These are phyloP conservation scores for Rhinogobius similis DNA, from an alignment of 2,113 vertebrate genomes.

Conservation along the genomic window DNA sequence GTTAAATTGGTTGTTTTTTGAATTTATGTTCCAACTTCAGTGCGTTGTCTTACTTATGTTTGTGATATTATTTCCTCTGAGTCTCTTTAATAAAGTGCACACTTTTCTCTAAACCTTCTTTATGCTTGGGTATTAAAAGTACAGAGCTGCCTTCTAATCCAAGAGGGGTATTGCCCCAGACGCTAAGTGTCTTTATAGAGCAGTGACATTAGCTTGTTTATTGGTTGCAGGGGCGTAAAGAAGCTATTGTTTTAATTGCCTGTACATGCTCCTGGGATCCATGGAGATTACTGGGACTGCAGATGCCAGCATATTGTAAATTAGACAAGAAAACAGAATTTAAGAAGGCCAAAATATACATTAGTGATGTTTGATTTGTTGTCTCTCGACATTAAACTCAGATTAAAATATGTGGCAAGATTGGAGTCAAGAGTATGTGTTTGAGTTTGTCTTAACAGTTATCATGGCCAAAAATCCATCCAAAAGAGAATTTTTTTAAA, in stretches of 20 bases:
- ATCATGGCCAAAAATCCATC: background rate
- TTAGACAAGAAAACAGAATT: conserved; percentile 67
- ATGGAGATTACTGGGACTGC: conserved; percentile 77
- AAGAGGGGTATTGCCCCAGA: conserved; percentile 75
- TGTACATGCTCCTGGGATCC: conserved; percentile 78
- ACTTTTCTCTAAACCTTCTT: conserved; percentile 76
- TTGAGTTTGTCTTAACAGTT: background rate
- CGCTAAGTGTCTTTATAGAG: conserved; percentile 76
- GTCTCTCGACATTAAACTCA: conserved; percentile 56
- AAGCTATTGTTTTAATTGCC: conserved; percentile 84
- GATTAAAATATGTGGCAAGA: conserved; percentile 39
- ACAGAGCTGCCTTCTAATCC: conserved; percentile 72
- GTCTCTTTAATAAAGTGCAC: conserved; percentile 78
- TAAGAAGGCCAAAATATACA: conserved; percentile 68
- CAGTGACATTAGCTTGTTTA: conserved; percentile 82
- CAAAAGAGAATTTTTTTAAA: background rate
- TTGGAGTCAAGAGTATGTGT: background rate
- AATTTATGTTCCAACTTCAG: conserved; percentile 55
- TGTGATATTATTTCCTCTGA: conserved; percentile 78
- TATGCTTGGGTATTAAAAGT: conserved; percentile 73
- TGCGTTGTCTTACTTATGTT: conserved; percentile 68
- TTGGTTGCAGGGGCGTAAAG: conserved; percentile 80
- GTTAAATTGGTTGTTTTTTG: conserved; percentile 54
- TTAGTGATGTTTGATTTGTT: conserved; percentile 72
- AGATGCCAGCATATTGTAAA: conserved; percentile 78